These are phyloP conservation scores for Galeopterus variegatus DNA, from an alignment of 2,113 vertebrate species.

Conservation along the genomic window DNA sequence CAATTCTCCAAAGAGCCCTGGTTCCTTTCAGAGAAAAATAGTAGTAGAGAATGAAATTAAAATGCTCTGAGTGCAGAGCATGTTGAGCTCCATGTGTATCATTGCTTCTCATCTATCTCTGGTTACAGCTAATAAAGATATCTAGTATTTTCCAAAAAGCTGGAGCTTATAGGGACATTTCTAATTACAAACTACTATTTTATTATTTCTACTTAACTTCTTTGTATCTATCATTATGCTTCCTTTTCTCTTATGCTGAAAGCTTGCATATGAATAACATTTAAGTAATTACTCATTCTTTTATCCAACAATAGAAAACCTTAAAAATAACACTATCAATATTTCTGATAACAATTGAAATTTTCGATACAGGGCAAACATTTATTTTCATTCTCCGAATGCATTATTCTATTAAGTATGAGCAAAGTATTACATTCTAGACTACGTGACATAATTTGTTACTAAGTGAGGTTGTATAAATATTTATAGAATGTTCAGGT, in stretches of 20 bases:
- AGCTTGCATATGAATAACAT: background rate
- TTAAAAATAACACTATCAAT: background rate
- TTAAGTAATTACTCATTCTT: background rate
- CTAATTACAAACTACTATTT: background rate
- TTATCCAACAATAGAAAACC: background rate
- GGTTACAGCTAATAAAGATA: background rate
- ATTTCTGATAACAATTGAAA: background rate
- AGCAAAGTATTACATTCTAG: background rate
- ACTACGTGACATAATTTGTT: conserved; percentile 9
- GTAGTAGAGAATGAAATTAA: background rate
- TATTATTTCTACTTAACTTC: background rate
- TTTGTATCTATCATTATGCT: background rate
- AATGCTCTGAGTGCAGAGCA: background rate
- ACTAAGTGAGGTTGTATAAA: background rate
- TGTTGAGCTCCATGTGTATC: background rate
- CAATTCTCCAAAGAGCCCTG: background rate
- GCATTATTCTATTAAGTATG: background rate
- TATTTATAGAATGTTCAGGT: background rate
- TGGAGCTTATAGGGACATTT: background rate
- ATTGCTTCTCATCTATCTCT: background rate
- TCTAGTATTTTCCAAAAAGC: background rate
- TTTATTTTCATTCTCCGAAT: conserved; percentile 14
- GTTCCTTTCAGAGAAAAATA: background rate
- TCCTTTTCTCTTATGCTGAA: background rate
- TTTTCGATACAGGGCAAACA: background rate